Evolutionary conservation across 2,797 vertebrate species (phyloP).

Genomic region (Alosa sapidissima): DNA sequence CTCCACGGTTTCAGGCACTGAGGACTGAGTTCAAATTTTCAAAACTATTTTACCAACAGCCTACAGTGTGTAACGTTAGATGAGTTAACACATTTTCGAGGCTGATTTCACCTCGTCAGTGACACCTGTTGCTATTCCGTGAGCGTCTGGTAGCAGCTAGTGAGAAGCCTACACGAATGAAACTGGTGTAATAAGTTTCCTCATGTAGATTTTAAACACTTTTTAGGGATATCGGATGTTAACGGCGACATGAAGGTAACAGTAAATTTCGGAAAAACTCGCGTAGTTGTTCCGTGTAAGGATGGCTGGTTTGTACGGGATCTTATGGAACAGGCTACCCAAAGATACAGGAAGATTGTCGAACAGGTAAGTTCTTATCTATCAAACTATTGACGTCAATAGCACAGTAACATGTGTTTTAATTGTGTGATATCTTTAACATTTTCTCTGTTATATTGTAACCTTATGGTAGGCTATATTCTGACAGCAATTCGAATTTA

Average conservation of each 20-base stretch:
- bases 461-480: neutral
- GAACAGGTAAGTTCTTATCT: constrained; percentile 79
- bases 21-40: neutral
- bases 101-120: constrained; percentile 28
- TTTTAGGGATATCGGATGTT: neutral
- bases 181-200: neutral
- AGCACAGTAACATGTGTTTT: neutral
- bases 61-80: neutral
- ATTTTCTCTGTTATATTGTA: too few species aligned
- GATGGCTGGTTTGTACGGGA: constrained; percentile 83
- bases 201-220: neutral
- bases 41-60: neutral
- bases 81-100: neutral
- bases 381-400: neutral
- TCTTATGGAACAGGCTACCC: constrained; percentile 84
- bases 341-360: constrained; percentile 82
- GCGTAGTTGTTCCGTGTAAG: constrained; percentile 91
- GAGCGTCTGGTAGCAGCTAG: constrained; percentile 6
- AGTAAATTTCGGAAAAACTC: constrained; percentile 84
- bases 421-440: neutral
- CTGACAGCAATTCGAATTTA: constrained; percentile 6
- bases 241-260: constrained; percentile 85
- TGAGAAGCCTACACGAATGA: neutral
- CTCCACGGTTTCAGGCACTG: neutral
- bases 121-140: constrained; percentile 70